Percentiles rank a stretch among this genome's conserved stretches.
Conservation (phyloP, 2,113 vertebrate genomes). For the Alligator mississippiensis region DNA sequence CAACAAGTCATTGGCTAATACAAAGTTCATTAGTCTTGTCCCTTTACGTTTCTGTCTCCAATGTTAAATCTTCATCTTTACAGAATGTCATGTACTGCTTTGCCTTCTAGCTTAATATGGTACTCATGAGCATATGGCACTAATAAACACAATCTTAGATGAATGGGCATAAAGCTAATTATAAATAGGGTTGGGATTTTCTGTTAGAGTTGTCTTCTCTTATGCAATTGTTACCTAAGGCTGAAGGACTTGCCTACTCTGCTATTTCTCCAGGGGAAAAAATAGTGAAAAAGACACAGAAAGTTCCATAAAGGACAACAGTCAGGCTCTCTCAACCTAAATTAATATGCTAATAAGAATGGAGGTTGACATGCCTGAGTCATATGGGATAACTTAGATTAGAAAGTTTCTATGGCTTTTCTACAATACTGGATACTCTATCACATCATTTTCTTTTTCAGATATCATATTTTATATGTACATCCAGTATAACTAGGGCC, state of each 20-base stretch:
- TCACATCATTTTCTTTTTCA: not conserved
- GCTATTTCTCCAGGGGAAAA: not conserved
- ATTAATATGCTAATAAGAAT: not conserved
- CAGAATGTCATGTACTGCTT: not conserved
- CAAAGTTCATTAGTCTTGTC: too few species aligned
- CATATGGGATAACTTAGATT: not conserved
- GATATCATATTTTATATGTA: not conserved
- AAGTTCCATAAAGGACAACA: not conserved
- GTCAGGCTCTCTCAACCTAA: not conserved
- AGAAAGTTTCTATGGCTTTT: not conserved
- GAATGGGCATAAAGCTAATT: too few species aligned
- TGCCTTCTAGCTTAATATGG: accelerated
- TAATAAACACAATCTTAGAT: too few species aligned
- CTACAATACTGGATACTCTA: not conserved
- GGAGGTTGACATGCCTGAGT: not conserved
- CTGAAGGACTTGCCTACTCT: not conserved
- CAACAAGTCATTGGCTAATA: too few species aligned
- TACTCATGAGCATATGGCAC: not conserved
- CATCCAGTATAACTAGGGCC: not conserved
- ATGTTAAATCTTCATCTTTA: not conserved
- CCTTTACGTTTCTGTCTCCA: too few species aligned
- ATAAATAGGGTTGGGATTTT: not conserved
- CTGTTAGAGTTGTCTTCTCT: not conserved
- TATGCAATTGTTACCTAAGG: not conserved
- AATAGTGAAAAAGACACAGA: not conserved